These are phyloP conservation scores for Talpa occidentalis DNA, from an alignment of 2,113 vertebrate genomes.

Conservation along the genomic window DNA sequence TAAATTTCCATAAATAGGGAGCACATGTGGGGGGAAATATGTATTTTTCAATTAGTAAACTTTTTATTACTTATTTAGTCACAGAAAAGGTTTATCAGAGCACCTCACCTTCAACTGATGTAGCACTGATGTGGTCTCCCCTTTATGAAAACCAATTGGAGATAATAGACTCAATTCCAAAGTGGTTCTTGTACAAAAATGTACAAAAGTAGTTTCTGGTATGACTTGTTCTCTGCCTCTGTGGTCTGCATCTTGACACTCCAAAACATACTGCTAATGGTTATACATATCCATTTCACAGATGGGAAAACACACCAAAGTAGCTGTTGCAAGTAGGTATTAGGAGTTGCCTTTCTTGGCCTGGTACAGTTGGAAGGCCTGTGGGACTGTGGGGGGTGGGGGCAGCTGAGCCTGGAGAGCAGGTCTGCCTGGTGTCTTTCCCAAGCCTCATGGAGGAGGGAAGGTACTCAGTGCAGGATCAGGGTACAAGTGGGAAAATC, in stretches of 20 bases:
- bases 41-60: background rate
- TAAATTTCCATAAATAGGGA: background rate
- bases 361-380: background rate
- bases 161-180: background rate
- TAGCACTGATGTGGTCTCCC: background rate
- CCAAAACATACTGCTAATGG: background rate
- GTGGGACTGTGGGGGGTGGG: background rate
- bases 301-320: slow-evolving; percentile 2
- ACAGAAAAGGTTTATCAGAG: slow-evolving; percentile 86
- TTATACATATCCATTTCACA: slow-evolving; percentile 4
- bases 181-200: slow-evolving; percentile 77
- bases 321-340: background rate
- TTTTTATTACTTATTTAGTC: background rate
- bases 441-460: background rate
- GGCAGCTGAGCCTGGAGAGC: background rate
- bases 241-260: background rate
- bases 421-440: background rate
- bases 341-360: background rate
- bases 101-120: slow-evolving; percentile 64
- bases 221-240: background rate
- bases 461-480: background rate
- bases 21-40: background rate
- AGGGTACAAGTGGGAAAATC: background rate
- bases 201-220: slow-evolving; percentile 63
- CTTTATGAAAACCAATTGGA: slow-evolving; percentile 19